Conservation (phyloP, 1,140 invertebrate genomes). For the Macrosteles quadrilineatus region DNA sequence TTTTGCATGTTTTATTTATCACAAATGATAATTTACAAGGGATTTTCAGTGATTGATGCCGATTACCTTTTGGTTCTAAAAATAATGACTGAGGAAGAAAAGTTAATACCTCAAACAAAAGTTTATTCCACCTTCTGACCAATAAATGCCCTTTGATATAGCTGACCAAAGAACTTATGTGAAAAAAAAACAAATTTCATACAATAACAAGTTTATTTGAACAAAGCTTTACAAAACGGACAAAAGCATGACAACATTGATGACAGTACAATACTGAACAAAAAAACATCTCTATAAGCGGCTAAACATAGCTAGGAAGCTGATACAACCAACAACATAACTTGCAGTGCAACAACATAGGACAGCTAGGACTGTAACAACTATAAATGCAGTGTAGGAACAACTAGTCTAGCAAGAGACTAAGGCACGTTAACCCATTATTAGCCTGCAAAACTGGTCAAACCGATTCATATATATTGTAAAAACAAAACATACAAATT, state of each 20-base stretch:
- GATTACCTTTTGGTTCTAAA: too few species aligned
- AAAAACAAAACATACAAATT: too few species aligned
- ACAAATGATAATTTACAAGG: too few species aligned
- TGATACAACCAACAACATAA: background rate
- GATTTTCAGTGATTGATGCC: too few species aligned
- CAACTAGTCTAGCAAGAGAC: background rate
- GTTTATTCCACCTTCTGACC: too few species aligned
- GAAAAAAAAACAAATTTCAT: slow-evolving; percentile 17
- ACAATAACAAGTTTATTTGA: slow-evolving; percentile 7
- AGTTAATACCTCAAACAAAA: too few species aligned
- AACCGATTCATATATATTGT: too few species aligned
- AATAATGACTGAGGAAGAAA: too few species aligned
- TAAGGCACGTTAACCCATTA: too few species aligned
- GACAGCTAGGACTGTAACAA: background rate
- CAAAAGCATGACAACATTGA: slow-evolving; percentile 1
- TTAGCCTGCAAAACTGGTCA: too few species aligned
- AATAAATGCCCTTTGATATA: slow-evolving; percentile 65
- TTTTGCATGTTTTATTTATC: too few species aligned
- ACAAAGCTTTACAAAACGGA: slow-evolving; percentile 8
- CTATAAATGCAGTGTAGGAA: slow-evolving; percentile 14
- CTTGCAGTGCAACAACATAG: background rate
- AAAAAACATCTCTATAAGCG: background rate
- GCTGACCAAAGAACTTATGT: slow-evolving; percentile 42
- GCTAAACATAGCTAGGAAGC: background rate
- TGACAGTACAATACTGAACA: background rate